Evolutionary conservation across 1,140 invertebrate species (phyloP).

Genomic region (Amyelois transitella): DNA sequence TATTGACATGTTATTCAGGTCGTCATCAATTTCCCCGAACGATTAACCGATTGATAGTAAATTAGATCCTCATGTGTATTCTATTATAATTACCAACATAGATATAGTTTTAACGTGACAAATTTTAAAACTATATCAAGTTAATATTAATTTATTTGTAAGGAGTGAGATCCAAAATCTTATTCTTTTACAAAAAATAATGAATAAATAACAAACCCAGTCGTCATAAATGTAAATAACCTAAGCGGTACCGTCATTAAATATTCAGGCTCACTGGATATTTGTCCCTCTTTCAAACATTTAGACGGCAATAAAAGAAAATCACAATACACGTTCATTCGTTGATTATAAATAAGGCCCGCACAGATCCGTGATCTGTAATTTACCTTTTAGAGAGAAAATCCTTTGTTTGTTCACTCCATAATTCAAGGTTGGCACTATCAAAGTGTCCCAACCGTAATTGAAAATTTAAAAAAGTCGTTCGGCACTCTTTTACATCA

Average conservation of each 20-base stretch:
- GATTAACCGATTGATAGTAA: too few relatives aligned
- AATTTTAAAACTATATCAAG: too few relatives aligned
- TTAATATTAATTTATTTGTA: too few relatives aligned
- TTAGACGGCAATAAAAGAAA: not conserved
- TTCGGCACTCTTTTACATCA: not conserved
- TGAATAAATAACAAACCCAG: not conserved
- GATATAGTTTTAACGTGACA: too few relatives aligned
- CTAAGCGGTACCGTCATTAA: not conserved
- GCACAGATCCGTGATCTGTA: not conserved
- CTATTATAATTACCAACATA: too few relatives aligned
- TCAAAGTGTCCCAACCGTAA: slow-evolving; percentile 37
- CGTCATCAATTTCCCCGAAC: too few relatives aligned
- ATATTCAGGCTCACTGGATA: slow-evolving; percentile 2
- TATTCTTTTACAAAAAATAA: not conserved
- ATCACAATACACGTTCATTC: too few relatives aligned
- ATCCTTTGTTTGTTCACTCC: slow-evolving; percentile 65
- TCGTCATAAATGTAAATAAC: slow-evolving; percentile 1
- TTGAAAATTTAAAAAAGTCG: slow-evolving; percentile 6
- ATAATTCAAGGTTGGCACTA: slow-evolving; percentile 55
- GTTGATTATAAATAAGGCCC: not conserved
- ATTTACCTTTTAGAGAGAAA: slow-evolving; percentile 48
- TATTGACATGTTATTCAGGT: too few relatives aligned
- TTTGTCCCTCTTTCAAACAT: not conserved
- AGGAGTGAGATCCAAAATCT: too few relatives aligned
- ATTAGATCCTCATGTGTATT: too few relatives aligned